A percentile compares a stretch with the other conserved stretches of the same genome.
Conservation (phyloP, 2,113 vertebrate species). For the Pipra filicauda region DNA sequence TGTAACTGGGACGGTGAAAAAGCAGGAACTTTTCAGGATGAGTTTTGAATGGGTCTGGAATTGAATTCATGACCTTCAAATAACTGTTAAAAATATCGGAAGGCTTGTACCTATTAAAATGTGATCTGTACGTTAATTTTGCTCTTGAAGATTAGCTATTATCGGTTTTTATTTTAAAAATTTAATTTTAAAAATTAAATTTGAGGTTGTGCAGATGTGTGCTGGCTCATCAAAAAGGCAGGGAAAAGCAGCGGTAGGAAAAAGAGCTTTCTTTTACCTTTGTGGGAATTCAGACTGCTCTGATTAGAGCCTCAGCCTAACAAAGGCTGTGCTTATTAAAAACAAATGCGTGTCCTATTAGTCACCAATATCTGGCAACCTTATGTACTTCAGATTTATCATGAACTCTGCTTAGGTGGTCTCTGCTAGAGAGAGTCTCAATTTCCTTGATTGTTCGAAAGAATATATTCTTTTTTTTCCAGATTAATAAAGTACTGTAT, state of each 20-base stretch:
- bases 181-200: not conserved
- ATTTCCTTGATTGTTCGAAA: not conserved
- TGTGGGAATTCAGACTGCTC: not conserved
- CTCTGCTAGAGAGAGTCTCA: not conserved
- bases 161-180: not conserved
- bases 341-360: not conserved
- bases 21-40: not conserved
- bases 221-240: not conserved
- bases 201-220: not conserved
- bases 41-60: not conserved
- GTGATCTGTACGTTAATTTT: not conserved
- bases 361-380: not conserved
- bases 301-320: not conserved
- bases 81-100: not conserved
- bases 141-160: not conserved
- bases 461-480: not conserved
- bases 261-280: not conserved
- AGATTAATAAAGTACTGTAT: not conserved
- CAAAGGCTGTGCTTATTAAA: not conserved
- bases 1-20: not conserved
- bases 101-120: not conserved
- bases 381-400: not conserved
- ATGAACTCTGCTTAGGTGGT: not conserved
- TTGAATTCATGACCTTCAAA: not conserved
- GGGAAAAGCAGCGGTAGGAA: not conserved